Conservation (phyloP, 2,888 invertebrate species). For the Rotaria magnacalcarata region DNA sequence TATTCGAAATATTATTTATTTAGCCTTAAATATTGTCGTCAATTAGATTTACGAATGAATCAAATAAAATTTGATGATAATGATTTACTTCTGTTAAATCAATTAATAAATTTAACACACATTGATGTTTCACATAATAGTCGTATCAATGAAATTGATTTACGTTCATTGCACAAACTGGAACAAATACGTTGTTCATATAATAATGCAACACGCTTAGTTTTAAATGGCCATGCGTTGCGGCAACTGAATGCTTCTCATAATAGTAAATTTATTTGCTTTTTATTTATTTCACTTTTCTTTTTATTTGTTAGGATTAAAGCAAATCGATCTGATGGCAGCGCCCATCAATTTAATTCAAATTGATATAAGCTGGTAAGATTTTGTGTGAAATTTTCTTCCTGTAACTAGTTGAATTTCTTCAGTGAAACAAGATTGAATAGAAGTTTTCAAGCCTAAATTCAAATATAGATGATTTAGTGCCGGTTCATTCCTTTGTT, state of each 20-base stretch:
- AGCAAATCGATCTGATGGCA: neutral
- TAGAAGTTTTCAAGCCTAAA: too few relatives aligned
- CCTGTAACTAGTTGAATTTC: neutral
- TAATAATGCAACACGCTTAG: conserved; percentile 56
- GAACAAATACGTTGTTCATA: conserved; percentile 60
- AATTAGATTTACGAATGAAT: conserved; percentile 57
- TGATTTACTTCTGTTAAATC: conserved; percentile 55
- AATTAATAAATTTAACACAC: conserved; percentile 57
- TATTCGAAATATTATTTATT: neutral
- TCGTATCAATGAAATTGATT: conserved; percentile 51
- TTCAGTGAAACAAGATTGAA: neutral
- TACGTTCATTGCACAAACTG: conserved; percentile 56
- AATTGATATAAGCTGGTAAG: conserved; percentile 29
- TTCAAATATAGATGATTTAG: too few relatives aligned
- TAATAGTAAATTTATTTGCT: conserved; percentile 54
- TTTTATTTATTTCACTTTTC: neutral
- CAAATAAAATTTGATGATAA: conserved; percentile 53
- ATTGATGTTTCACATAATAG: conserved; percentile 60
- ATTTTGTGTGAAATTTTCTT: neutral
- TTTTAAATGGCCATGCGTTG: conserved; percentile 58
- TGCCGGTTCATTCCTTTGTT: too few relatives aligned
- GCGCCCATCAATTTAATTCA: neutral
- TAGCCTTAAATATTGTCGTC: conserved; percentile 38
- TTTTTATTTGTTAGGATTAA: neutral
- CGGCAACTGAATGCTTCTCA: conserved; percentile 58